These are phyloP conservation scores for Aradophagus sp. DNA, from an alignment of 1,140 invertebrate genomes.

Conservation along the genomic window DNA sequence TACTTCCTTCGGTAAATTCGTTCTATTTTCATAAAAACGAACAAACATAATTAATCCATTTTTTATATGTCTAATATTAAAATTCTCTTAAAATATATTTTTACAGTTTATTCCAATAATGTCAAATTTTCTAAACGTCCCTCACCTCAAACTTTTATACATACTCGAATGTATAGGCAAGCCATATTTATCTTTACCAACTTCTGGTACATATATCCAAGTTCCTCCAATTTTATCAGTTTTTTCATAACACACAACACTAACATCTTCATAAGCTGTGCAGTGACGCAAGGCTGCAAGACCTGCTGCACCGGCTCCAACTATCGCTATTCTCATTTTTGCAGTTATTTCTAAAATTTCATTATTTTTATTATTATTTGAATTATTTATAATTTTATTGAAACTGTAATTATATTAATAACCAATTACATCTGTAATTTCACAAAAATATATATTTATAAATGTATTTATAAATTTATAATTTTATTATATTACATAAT, in stretches of 20 bases:
- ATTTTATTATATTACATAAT: no score
- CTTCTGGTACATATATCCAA: slow-evolving; percentile 87
- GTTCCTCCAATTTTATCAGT: slow-evolving; percentile 87
- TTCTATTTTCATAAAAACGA: slow-evolving; percentile 79
- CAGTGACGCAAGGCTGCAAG: slow-evolving; percentile 78
- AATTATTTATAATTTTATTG: no score
- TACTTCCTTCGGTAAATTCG: slow-evolving; percentile 87
- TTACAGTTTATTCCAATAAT: no score
- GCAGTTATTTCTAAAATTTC: no score
- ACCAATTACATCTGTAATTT: no score
- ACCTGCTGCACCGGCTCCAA: slow-evolving; percentile 82
- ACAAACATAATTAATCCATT: no score
- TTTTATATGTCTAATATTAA: slow-evolving; percentile 26
- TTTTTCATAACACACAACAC: slow-evolving; percentile 75
- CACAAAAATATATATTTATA: no score
- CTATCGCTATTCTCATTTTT: slow-evolving; percentile 77
- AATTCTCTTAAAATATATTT: no score
- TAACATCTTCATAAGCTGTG: slow-evolving; percentile 76
- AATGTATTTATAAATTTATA: no score
- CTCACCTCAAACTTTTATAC: slow-evolving; percentile 79
- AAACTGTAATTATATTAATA: no score
- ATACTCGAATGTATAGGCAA: slow-evolving; percentile 91
- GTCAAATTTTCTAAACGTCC: no score
- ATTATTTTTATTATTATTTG: no score
- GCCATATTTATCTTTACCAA: slow-evolving; percentile 82